These are phyloP conservation scores for Trogon surrucura DNA, from an alignment of 2,113 vertebrate genomes.

Conservation along the genomic window DNA sequence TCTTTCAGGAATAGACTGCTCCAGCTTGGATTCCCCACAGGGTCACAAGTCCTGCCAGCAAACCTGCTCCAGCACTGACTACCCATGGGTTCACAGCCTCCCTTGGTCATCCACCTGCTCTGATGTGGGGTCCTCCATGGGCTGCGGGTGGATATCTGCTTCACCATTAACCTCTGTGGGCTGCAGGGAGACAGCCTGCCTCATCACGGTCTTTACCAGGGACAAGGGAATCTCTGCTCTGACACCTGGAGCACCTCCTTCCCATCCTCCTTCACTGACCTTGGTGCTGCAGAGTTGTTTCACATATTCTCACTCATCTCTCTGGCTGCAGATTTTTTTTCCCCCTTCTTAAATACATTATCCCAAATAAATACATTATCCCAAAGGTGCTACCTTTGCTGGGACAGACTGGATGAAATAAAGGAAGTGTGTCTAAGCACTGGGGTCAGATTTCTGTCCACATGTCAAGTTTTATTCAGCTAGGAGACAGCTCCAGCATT, in stretches of 20 bases:
- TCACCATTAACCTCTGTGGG: no score
- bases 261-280: no score
- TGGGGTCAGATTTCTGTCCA: neutral
- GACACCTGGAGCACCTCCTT: no score
- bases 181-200: no score
- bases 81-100: neutral
- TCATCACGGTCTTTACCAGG: no score
- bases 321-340: neutral
- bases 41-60: neutral
- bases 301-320: neutral
- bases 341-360: neutral
- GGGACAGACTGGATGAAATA: neutral
- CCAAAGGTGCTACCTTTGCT: rapidly evolving
- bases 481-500: neutral
- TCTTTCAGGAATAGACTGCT: neutral
- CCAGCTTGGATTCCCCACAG: neutral
- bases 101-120: neutral
- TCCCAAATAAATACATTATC: neutral
- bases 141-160: no score
- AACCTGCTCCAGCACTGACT: neutral
- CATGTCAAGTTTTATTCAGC: neutral
- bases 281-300: neutral
- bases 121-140: no score
- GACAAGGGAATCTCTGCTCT: no score
- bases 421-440: neutral